A percentile compares a stretch with the other conserved stretches of the same genome.
Evolutionary conservation across 2,888 invertebrate species (phyloP).

Genomic region (Mythimna pallens): DNA sequence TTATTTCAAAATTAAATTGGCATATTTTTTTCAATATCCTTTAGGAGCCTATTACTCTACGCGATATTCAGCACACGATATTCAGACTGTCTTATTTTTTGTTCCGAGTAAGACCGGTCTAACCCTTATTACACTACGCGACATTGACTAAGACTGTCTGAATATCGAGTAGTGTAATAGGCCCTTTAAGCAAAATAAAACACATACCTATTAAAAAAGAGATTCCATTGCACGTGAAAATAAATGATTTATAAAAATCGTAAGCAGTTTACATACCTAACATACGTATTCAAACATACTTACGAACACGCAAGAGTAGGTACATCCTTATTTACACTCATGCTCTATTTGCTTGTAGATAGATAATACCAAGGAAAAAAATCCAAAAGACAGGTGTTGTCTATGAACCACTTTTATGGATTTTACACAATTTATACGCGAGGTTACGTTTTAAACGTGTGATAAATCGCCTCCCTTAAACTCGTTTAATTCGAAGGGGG

Average conservation of each 20-base stretch:
- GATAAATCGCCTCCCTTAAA: constrained; percentile 82
- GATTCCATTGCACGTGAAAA: neutral
- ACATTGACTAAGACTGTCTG: too few relatives aligned
- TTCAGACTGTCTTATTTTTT: too few relatives aligned
- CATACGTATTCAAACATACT: neutral
- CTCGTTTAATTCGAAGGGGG: constrained; percentile 78
- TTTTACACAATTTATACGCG: constrained; percentile 72
- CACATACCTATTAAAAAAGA: neutral
- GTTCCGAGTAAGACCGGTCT: too few relatives aligned
- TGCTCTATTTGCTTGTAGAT: constrained; percentile 16
- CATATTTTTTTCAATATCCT: neutral
- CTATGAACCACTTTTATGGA: constrained; percentile 74
- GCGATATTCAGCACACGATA: too few relatives aligned
- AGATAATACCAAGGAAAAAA: constrained; percentile 11
- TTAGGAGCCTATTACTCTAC: neutral
- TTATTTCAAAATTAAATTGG: constrained; percentile 1
- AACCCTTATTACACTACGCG: too few relatives aligned
- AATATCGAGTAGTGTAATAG: too few relatives aligned
- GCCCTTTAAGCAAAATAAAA: neutral
- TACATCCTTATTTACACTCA: constrained; percentile 8
- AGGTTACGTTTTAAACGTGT: constrained; percentile 76
- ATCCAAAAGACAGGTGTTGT: constrained; percentile 73
- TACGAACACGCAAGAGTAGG: neutral
- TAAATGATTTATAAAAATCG: constrained; percentile 1
- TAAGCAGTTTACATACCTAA: neutral